A percentile compares a stretch with the other conserved stretches of the same genome.
These are phyloP conservation scores for Panzeria rudis DNA, from an alignment of 2,888 invertebrate species.

Conservation along the genomic window DNA sequence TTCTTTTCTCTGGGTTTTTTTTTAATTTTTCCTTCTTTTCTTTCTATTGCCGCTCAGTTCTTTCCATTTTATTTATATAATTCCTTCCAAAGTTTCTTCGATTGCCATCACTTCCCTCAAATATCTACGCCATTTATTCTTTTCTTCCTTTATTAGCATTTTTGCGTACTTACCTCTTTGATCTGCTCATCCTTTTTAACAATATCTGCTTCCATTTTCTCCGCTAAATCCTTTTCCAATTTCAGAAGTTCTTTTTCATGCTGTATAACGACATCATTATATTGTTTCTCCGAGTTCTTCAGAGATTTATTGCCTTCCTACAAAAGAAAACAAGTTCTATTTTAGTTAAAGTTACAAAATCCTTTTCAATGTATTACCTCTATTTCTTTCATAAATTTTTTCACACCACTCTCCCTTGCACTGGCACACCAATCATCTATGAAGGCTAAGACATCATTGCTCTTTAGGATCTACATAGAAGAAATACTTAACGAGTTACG, in stretches of 20 bases:
- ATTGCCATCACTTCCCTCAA: too few species aligned
- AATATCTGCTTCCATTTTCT: constrained; percentile 45
- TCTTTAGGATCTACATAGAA: constrained; percentile 53
- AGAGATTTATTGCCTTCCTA: constrained; percentile 61
- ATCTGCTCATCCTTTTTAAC: constrained; percentile 60
- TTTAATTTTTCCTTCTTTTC: too few species aligned
- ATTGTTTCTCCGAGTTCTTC: constrained; percentile 55
- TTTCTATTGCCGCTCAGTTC: too few species aligned
- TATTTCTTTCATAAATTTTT: constrained; percentile 62
- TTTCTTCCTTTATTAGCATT: too few species aligned
- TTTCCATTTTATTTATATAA: too few species aligned
- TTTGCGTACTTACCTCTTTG: constrained; percentile 63
- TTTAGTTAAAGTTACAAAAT: not conserved
- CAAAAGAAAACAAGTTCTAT: constrained; percentile 1
- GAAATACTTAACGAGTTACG: not conserved
- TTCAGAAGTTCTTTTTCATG: constrained; percentile 51
- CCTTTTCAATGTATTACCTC: constrained; percentile 64
- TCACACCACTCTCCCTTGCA: constrained; percentile 18
- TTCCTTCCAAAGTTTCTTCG: too few species aligned
- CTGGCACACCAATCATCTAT: constrained; percentile 65
- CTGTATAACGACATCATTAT: constrained; percentile 58
- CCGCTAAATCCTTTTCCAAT: constrained; percentile 52
- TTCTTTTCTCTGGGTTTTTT: too few species aligned
- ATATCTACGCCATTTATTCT: too few species aligned
- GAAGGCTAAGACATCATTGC: constrained; percentile 44